phyloP scores from a whole-genome alignment of 2,888 invertebrate species.

The Thalpophila matura region DNA sequence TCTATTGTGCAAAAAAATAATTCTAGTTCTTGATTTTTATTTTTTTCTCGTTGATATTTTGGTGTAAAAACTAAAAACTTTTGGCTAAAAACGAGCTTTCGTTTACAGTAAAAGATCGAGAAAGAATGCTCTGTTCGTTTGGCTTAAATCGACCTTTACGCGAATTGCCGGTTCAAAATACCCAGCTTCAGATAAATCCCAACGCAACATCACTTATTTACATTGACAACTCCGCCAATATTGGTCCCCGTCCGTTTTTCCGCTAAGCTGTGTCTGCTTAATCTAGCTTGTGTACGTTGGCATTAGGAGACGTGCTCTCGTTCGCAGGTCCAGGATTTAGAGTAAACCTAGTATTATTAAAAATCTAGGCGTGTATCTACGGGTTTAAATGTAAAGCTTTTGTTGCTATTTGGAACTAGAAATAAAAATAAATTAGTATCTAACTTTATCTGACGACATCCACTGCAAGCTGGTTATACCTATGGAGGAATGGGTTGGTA shows the following conservation, averaged over 20 bases:
- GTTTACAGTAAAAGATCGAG: too few species aligned
- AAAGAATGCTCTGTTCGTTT: too few species aligned
- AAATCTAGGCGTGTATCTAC: constrained; percentile 13
- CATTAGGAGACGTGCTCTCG: constrained; percentile 36
- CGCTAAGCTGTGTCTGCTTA: constrained; percentile 16
- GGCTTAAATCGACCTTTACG: too few species aligned
- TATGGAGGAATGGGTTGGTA: too few species aligned
- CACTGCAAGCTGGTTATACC: too few species aligned
- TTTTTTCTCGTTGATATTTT: too few species aligned
- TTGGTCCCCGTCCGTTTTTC: constrained; percentile 29
- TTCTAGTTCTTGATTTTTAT: too few species aligned
- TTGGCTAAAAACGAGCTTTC: too few species aligned
- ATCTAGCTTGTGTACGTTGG: constrained; percentile 41
- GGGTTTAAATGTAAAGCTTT: background rate
- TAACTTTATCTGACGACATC: too few species aligned
- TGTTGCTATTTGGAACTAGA: background rate
- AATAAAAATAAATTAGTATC: too few species aligned
- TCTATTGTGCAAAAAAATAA: too few species aligned
- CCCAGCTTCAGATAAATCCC: constrained; percentile 13
- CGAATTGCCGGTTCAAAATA: constrained; percentile 1
- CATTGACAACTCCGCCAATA: constrained; percentile 33
- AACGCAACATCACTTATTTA: constrained; percentile 41
- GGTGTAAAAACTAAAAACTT: too few species aligned
- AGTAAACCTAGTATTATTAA: constrained; percentile 33
- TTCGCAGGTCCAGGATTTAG: constrained; percentile 39